Percentiles rank a stretch among this genome's conserved stretches.
These are phyloP conservation scores for Egretta garzetta DNA, from an alignment of 2,113 vertebrate species.

Conservation along the genomic window DNA sequence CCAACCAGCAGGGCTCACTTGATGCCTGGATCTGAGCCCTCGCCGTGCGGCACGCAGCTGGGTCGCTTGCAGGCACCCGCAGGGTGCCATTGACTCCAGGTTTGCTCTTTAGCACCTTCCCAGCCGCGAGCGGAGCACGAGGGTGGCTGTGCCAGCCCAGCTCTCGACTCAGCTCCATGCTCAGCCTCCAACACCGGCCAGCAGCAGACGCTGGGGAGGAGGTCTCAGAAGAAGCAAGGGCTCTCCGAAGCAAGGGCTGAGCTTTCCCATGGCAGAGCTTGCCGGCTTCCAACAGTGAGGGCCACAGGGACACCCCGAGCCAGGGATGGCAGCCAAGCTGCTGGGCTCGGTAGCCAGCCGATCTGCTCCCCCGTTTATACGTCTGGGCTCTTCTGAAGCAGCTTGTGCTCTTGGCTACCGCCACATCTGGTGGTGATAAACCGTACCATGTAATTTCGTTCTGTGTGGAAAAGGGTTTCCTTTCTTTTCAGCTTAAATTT, in stretches of 20 bases:
- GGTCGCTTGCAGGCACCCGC: background rate
- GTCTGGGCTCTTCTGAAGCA: background rate
- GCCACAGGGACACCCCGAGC: background rate
- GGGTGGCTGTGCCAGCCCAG: background rate
- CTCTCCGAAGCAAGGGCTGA: background rate
- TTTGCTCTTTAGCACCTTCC: background rate
- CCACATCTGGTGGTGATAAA: conserved; percentile 43
- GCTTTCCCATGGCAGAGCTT: background rate
- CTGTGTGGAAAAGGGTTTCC: background rate
- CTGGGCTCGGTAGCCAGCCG: background rate
- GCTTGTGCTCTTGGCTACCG: background rate
- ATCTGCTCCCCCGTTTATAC: background rate
- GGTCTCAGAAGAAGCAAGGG: background rate
- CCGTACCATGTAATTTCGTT: background rate
- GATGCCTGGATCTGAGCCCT: background rate
- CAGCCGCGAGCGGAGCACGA: fast-evolving
- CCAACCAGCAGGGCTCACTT: background rate
- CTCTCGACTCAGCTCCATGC: background rate
- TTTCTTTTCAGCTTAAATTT: background rate
- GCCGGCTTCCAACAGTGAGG: background rate
- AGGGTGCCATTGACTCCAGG: background rate
- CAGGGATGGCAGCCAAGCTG: conserved; percentile 12
- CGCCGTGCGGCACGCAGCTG: background rate
- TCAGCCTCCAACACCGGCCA: background rate
- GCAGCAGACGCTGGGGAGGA: background rate